phyloP scores from a whole-genome alignment of 2,888 invertebrate species.

The Diarsia dahlii region DNA sequence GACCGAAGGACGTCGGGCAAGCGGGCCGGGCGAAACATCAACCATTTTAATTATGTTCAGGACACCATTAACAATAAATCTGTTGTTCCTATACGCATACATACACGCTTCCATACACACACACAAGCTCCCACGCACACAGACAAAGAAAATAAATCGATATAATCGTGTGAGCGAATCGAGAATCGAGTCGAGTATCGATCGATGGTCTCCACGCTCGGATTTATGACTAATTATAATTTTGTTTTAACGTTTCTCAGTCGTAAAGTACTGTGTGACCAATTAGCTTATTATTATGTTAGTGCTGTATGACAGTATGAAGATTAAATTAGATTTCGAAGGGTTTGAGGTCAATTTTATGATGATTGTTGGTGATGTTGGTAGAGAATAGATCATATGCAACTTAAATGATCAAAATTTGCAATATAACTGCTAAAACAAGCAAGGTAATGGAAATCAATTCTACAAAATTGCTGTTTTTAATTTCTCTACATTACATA shows the following conservation, averaged over 20 bases:
- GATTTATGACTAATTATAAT: slow-evolving; percentile 88
- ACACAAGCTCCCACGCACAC: slow-evolving; percentile 57
- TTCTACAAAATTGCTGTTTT: too few species aligned
- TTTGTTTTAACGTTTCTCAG: slow-evolving; percentile 82
- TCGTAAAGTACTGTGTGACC: slow-evolving; percentile 87
- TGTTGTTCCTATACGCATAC: slow-evolving; percentile 83
- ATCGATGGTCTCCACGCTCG: slow-evolving; percentile 80
- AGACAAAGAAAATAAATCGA: slow-evolving; percentile 70
- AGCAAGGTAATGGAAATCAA: too few species aligned
- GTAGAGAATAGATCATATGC: too few species aligned
- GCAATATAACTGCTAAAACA: too few species aligned
- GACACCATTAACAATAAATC: slow-evolving; percentile 91
- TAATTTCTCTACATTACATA: too few species aligned
- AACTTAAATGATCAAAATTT: too few species aligned
- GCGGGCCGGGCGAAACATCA: slow-evolving; percentile 87
- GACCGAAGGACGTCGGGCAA: slow-evolving; percentile 81
- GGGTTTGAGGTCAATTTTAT: slow-evolving; percentile 21
- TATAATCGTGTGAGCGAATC: slow-evolving; percentile 75
- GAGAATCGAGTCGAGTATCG: slow-evolving; percentile 79
- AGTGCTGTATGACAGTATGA: slow-evolving; percentile 66
- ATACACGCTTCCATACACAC: slow-evolving; percentile 70
- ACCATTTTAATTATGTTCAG: slow-evolving; percentile 90
- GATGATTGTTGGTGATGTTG: too few species aligned
- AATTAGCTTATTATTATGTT: slow-evolving; percentile 85
- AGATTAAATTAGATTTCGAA: slow-evolving; percentile 54